These are phyloP conservation scores for Rhyacophila brunnea DNA, from an alignment of 1,140 invertebrate species.

Conservation along the genomic window DNA sequence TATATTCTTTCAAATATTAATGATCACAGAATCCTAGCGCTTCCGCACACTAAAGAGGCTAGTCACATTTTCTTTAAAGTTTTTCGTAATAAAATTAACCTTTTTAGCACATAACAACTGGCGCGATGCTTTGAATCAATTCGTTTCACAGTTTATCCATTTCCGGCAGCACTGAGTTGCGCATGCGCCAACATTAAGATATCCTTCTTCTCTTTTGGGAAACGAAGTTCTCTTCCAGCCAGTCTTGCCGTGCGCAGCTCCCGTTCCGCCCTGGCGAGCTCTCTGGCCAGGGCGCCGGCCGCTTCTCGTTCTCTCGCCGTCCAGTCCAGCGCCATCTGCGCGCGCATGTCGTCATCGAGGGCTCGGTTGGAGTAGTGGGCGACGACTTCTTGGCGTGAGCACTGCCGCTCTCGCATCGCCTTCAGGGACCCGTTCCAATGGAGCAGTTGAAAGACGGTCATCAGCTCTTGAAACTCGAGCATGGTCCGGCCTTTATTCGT, in stretches of 20 bases:
- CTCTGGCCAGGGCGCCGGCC: conserved; percentile 74
- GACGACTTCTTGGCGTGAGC: conserved; percentile 92
- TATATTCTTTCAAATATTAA: background rate
- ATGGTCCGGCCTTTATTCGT: conserved; percentile 90
- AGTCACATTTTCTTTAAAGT: background rate
- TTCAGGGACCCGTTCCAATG: conserved; percentile 96
- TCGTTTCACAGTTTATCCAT: conserved; percentile 24
- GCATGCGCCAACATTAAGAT: conserved; percentile 86
- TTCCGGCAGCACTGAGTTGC: conserved; percentile 61
- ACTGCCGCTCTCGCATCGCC: conserved; percentile 88
- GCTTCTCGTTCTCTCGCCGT: conserved; percentile 86
- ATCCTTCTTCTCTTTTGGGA: conserved; percentile 94
- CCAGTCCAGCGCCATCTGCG: conserved; percentile 95
- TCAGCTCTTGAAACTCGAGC: conserved; percentile 94
- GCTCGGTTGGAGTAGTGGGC: conserved; percentile 89
- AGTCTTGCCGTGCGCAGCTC: conserved; percentile 88
- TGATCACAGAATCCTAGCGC: background rate
- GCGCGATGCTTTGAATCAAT: background rate
- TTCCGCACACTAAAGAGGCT: background rate
- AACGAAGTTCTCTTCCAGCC: conserved; percentile 85
- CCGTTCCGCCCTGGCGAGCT: conserved; percentile 79
- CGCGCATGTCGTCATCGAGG: conserved; percentile 92
- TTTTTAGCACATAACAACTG: background rate
- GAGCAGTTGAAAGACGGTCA: conserved; percentile 93
- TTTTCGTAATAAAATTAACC: background rate